Conservation (phyloP, 2,113 vertebrate species). For the Cheirogaleus medius region DNA sequence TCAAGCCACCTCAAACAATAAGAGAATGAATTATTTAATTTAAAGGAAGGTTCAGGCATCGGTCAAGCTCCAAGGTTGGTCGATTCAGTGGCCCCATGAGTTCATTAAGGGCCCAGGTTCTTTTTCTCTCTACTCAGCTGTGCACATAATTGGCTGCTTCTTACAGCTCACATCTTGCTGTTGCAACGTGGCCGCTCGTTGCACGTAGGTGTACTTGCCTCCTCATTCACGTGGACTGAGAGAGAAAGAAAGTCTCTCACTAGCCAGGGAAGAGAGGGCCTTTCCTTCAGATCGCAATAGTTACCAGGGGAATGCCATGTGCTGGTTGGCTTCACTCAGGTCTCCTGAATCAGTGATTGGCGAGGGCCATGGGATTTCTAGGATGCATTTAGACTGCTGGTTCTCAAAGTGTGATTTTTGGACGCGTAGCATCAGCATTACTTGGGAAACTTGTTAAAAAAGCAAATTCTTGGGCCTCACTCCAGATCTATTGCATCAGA, state of each 20-base stretch:
- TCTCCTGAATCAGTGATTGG: background rate
- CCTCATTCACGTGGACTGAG: background rate
- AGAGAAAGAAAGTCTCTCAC: background rate
- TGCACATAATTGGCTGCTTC: background rate
- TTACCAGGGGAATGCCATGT: rapidly evolving
- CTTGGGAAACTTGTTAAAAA: background rate
- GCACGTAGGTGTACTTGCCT: background rate
- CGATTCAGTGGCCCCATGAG: background rate
- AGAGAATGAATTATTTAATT: conserved; percentile 48
- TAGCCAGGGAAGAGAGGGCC: background rate
- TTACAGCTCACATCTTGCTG: background rate
- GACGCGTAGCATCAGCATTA: background rate
- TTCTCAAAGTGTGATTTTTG: background rate
- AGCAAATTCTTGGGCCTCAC: background rate
- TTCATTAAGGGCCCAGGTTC: background rate
- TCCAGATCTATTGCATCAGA: background rate
- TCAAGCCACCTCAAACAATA: background rate
- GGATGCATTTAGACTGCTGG: background rate
- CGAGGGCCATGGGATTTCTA: rapidly evolving
- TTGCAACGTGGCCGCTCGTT: background rate
- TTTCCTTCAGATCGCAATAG: background rate
- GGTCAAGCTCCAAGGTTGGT: background rate
- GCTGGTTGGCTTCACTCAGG: background rate
- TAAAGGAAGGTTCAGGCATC: background rate
- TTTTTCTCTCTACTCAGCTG: background rate